Evolutionary conservation across 2,797 vertebrate genomes (phyloP), one percentile per base, ranked within the genome.

Genomic region (Trematomus bernacchii): DNA sequence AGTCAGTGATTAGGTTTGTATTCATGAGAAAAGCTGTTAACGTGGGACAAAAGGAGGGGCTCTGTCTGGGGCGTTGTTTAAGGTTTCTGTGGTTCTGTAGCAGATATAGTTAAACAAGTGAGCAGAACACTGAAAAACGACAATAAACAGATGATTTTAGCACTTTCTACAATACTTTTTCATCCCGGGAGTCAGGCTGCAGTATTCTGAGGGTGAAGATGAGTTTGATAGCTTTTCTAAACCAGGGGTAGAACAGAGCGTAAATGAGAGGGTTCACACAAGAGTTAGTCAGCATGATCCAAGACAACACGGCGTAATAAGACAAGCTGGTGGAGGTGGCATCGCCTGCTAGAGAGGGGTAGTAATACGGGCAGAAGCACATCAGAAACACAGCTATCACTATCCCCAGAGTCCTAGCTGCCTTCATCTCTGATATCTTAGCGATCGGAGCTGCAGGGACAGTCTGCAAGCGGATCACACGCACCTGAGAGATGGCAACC

Each of bases 201-300:
- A 93, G 79, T 33, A 92, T 87, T 71, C 46, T 76, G 0, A 91
- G 72, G 0, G 62, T 91, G 2, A 93, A 1, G 9, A 93, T 92
- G 46, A 82, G 54, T 80, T 73, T 89, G 2, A 83, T 53, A 5
- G 89, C 71, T 76, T 78, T 79, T 54, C 87, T 87, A 50, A 94
- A 92, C 91, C 91, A 92, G 48, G 71, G 74, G 60, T 94, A 92
- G 55, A 91, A 93, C 44, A 93, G 46, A 7, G 77, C 89, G 48
- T 91, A 92, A 21, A 92, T 91, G 8, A 93, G 58, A 30, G 91
- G 91, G 53, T 93, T 94, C 7, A 85, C 1, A 54, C 81, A 85
- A 9, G 93, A 85, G 68, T 94, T 93, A 0, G 71, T 10, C 42
- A 85, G 40, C 61, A 87, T 44, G 16, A 92, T 40, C 87, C 88